These are phyloP conservation scores for Halichoeres trimaculatus DNA, from an alignment of 2,113 vertebrate species.

Conservation along the genomic window DNA sequence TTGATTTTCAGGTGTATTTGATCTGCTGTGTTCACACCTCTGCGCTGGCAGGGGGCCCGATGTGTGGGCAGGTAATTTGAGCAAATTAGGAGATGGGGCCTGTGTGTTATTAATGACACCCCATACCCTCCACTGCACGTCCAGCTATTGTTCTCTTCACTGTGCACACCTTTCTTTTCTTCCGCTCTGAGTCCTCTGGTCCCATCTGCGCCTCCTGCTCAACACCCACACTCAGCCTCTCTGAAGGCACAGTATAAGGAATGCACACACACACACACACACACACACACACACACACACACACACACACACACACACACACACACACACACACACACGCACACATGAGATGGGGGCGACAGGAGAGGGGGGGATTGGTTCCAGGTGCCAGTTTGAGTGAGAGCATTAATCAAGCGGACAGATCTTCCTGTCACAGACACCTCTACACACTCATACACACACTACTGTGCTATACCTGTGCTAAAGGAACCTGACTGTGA, in stretches of 20 bases:
- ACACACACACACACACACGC: constrained; percentile 33
- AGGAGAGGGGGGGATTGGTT: constrained; percentile 70
- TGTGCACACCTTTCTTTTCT: constrained; percentile 73
- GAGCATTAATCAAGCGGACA: constrained; percentile 83
- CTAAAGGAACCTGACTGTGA: constrained; percentile 1
- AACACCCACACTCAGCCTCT: constrained; percentile 50
- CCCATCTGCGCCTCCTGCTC: constrained; percentile 69
- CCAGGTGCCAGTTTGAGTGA: constrained; percentile 83
- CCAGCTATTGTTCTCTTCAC: constrained; percentile 68
- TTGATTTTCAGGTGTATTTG: constrained; percentile 82
- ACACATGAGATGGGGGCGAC: constrained; percentile 49
- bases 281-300: constrained; percentile 34
- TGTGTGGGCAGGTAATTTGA: constrained; percentile 81
- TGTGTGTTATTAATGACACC: constrained; percentile 74
- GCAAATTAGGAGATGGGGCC: constrained; percentile 82
- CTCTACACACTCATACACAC: constrained; percentile 33
- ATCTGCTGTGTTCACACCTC: constrained; percentile 79
- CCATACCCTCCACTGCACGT: constrained; percentile 63
- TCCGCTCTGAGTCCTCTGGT: constrained; percentile 50
- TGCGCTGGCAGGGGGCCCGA: constrained; percentile 51
- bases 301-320: constrained; percentile 36
- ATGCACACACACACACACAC: constrained; percentile 52
- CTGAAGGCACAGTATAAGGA: constrained; percentile 48
- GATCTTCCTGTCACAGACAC: constrained; percentile 75
- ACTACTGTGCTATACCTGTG: not conserved